Evolutionary conservation across 2,797 vertebrate species (phyloP), one percentile per base, ranked within the genome.

Genomic region (Bucorvus abyssinicus): DNA sequence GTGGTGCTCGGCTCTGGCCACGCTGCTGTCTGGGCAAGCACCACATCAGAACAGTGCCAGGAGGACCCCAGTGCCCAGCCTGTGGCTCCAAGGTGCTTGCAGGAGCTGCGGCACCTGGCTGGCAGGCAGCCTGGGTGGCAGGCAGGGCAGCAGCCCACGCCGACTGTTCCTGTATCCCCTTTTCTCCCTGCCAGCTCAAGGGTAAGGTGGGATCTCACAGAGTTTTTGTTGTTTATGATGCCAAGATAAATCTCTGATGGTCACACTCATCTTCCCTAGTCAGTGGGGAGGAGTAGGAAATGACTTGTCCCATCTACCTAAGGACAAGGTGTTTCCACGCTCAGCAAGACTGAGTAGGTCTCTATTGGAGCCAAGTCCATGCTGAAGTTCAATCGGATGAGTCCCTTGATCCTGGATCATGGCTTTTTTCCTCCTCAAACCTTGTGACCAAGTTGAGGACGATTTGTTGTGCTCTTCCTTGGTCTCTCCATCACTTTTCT

Each of bases 221-320:
- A 40, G n/a, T 13, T 84, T 68, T 42, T 24, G 22, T 24, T 14
- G 3, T 5, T 29, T 45, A 16, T 9, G 7, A 8, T 14, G 36
- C 36, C 0, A 4, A 12, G 34, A 10, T 8, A 5, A 34, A 74
- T 60, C 40, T 70, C 50, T 53, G 85, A 38, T 57, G 32, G 10
- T 71, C 86, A 32, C 0, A 0, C 42, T 50, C 2, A 0, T 24
- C 49, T 78, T 23, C 27, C 12, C 3, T 0, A 24, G 26, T 12
- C 64, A 59, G 50, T 8, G 27, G 36, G 40, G 61, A 64, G 50
- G 70, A 73, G 84, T 8, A 63, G 40, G 32, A 0, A 1, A 30
- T 1, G 8, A 11, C 64, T 87, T 70, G 53, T 52, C 34, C 0
- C 0, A 40, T 26, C 38, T 53, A 32, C 27, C 27, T 34, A 34